Percentiles rank a stretch among this genome's conserved stretches.
Conservation (phyloP, 2,888 invertebrate genomes). For the Himalopsyche anomala region DNA sequence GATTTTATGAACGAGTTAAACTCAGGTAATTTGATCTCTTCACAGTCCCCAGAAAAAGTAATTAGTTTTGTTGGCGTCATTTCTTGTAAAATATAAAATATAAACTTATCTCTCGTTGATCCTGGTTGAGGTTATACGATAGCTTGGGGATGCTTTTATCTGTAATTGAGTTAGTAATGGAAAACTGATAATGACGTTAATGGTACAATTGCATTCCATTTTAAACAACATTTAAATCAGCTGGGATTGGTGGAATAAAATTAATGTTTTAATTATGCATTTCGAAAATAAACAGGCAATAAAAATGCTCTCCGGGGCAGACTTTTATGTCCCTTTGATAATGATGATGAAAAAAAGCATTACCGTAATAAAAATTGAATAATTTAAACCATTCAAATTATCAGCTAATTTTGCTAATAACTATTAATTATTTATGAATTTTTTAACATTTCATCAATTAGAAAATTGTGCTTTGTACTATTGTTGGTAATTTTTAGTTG, state of each 20-base stretch:
- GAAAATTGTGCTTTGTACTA: no score
- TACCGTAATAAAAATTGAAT: neutral
- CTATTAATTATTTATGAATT: no score
- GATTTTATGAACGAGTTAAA: no score
- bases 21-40: no score
- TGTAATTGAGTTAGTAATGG: slow-evolving; percentile 3
- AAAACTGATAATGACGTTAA: neutral
- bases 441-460: no score
- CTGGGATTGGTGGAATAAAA: neutral
- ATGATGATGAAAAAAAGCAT: slow-evolving; percentile 37
- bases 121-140: neutral
- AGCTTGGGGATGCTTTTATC: slow-evolving; percentile 31
- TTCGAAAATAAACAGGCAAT: slow-evolving; percentile 4
- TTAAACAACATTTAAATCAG: slow-evolving; percentile 24
- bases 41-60: no score
- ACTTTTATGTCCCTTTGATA: slow-evolving; percentile 36
- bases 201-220: slow-evolving; percentile 12
- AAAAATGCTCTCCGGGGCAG: slow-evolving; percentile 4
- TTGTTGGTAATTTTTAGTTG: no score
- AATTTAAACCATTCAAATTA: neutral
- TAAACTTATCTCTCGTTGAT: no score
- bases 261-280: slow-evolving; percentile 33
- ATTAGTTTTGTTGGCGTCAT: no score
- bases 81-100: no score
- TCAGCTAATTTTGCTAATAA: neutral